Percentiles rank a stretch among this genome's conserved stretches.
These are phyloP conservation scores for Julus scandinavius DNA, from an alignment of 2,888 invertebrate species.

Conservation along the genomic window DNA sequence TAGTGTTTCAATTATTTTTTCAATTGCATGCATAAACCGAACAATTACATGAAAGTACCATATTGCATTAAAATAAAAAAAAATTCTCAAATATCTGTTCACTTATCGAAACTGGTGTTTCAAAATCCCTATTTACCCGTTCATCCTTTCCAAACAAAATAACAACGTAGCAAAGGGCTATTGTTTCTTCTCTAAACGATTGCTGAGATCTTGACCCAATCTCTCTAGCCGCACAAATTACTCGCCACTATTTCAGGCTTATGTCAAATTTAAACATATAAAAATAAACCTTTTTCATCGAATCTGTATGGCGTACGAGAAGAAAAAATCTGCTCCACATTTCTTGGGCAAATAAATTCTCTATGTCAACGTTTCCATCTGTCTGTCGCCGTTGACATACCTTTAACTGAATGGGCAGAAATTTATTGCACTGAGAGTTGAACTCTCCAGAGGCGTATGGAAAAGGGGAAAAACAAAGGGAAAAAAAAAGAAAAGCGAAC, in stretches of 20 bases:
- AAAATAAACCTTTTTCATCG: constrained; percentile 11
- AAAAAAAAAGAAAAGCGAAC: constrained; percentile 1
- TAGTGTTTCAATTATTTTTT: too few relatives aligned
- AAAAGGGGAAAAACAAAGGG: neutral
- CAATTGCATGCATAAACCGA: too few relatives aligned
- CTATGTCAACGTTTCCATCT: constrained; percentile 22
- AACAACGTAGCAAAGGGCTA: neutral
- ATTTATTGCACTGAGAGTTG: constrained; percentile 19
- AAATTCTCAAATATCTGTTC: too few relatives aligned
- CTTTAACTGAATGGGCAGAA: constrained; percentile 22
- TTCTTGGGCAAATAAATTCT: neutral
- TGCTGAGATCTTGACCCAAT: neutral
- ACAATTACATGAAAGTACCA: too few relatives aligned
- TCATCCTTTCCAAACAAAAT: neutral
- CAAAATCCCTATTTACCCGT: neutral
- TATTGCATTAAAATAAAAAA: too few relatives aligned
- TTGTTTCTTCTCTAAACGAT: neutral
- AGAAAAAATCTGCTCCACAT: neutral
- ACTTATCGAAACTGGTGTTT: too few relatives aligned
- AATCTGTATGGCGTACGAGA: neutral
- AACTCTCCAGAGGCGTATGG: constrained; percentile 8
- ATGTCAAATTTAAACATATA: constrained; percentile 25
- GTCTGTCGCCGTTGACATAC: constrained; percentile 33
- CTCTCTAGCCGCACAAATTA: constrained; percentile 17
- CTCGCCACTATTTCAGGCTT: neutral